Evolutionary conservation across 2,797 vertebrate genomes (phyloP).

Genomic region (Eulemur coronatus): DNA sequence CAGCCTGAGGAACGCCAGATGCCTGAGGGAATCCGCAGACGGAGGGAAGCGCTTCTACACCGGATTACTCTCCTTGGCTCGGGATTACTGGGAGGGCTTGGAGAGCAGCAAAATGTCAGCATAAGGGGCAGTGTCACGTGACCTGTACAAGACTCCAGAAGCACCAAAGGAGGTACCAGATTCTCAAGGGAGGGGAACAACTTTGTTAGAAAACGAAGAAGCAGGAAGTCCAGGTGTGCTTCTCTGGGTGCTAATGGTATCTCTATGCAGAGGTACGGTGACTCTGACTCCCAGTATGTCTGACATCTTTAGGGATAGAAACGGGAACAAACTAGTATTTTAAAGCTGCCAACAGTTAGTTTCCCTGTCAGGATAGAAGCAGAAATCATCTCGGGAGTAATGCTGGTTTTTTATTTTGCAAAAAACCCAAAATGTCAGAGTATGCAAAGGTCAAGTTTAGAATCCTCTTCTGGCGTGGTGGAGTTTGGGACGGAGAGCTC

Average conservation of each 20-base stretch:
- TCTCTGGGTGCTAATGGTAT: background rate
- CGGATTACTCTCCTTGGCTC: conserved; percentile 37
- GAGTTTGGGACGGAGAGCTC: background rate
- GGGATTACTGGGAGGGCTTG: fast-evolving
- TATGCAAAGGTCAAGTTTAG: background rate
- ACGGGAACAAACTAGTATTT: background rate
- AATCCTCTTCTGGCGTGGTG: background rate
- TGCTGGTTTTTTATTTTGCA: background rate
- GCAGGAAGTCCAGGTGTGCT: background rate
- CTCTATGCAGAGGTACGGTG: background rate
- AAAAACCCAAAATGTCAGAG: background rate
- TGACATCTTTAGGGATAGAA: background rate
- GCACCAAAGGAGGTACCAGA: background rate
- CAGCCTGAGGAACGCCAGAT: conserved; percentile 51
- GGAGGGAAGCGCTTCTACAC: background rate
- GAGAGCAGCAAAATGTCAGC: background rate
- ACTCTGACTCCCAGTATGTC: background rate
- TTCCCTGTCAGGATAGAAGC: background rate
- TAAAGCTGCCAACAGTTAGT: background rate
- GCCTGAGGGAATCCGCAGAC: conserved; percentile 6
- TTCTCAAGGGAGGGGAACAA: background rate
- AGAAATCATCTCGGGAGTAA: background rate
- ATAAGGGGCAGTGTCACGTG: background rate
- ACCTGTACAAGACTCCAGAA: background rate
- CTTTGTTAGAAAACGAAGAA: background rate